Evolutionary conservation across 2,888 invertebrate genomes (phyloP).

Genomic region (Pristionchus mayeri): DNA sequence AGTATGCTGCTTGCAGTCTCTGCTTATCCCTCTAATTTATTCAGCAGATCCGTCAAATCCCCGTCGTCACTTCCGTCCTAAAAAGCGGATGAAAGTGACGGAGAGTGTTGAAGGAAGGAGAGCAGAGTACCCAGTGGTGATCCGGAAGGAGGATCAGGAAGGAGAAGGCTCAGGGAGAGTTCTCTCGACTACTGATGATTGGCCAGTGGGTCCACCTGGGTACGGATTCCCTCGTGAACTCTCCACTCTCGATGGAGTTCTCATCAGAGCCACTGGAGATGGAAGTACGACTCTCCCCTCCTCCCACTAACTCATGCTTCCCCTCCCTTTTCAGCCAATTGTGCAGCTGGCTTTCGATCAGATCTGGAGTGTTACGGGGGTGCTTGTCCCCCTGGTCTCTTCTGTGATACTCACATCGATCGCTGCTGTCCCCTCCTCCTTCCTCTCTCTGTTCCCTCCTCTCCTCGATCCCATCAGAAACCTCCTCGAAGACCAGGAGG

Average conservation of each 20-base stretch:
- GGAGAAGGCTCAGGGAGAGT: background rate
- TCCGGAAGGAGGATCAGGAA: background rate
- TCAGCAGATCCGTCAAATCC: background rate
- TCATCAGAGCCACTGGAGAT: slow-evolving; percentile 70
- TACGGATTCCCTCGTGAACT: slow-evolving; percentile 68
- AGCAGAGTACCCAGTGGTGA: slow-evolving; percentile 34
- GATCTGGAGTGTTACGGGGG: slow-evolving; percentile 61
- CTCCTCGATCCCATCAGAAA: slow-evolving; percentile 23
- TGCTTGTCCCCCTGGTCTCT: slow-evolving; percentile 71
- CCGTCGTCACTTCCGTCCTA: slow-evolving; percentile 10
- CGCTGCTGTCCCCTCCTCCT: slow-evolving; percentile 73
- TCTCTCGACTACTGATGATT: slow-evolving; percentile 56
- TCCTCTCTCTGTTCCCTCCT: slow-evolving; percentile 63
- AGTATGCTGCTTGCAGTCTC: background rate
- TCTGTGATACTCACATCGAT: slow-evolving; percentile 66
- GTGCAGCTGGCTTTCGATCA: slow-evolving; percentile 69
- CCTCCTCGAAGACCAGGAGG: background rate
- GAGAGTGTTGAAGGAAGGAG: background rate
- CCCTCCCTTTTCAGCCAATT: slow-evolving; percentile 58
- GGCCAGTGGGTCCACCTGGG: slow-evolving; percentile 69
- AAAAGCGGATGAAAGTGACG: slow-evolving; percentile 38
- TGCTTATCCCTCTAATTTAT: background rate
- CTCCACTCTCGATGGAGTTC: slow-evolving; percentile 66
- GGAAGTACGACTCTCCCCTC: slow-evolving; percentile 61
- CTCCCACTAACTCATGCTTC: too few species aligned